Evolutionary conservation across 2,797 vertebrate genomes (phyloP), one percentile per base, ranked within the genome.

Genomic region (Mastacembelus armatus): DNA sequence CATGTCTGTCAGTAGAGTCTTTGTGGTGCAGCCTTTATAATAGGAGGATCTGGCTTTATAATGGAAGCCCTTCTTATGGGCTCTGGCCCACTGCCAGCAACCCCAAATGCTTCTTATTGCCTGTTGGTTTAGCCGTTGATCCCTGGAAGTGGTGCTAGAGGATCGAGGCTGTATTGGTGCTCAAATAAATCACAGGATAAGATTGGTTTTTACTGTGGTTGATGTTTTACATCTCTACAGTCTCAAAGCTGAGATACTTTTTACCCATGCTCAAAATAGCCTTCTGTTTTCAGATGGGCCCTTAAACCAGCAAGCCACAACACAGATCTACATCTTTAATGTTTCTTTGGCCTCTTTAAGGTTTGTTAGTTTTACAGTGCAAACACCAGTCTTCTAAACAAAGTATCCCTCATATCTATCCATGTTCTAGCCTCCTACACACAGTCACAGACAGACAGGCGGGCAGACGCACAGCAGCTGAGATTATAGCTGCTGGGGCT

Each of bases 81-180:
- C 47, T 27, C 77, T 87, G 88, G 88, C 84, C 45, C 64, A 0
- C 54, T 79, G 89, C 88, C 84, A 91, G 74, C 38, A 83, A 76
- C 71, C 78, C 81, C 77, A 72, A 78, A 78, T 73, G 77, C 74
- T 74, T 86, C 77, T 81, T 39, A 71, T 77, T 78, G 83, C 70
- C 78, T 91, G 88, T 87, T 90, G 81, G 82, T 88, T 90, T 89
- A 87, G 85, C 85, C 78, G 85, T 76, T 88, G 87, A 92, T 92
- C 89, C 83, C 89, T 89, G 88, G 81, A 91, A 88, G 84, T 86
- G 87, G 83, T 69, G 42, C 68, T 55, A 75, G 76, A 81, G 66
- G 80, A 87, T 81, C 59, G 30, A 12, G 38, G 63, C 66, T 47
- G 10, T 79, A 56, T 63, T 70, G 60, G 43, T 49, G 74, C 58